Evolutionary conservation across 2,797 vertebrate genomes (phyloP), one percentile per base, ranked within the genome.

Genomic region (Chaetodon trifasciatus): DNA sequence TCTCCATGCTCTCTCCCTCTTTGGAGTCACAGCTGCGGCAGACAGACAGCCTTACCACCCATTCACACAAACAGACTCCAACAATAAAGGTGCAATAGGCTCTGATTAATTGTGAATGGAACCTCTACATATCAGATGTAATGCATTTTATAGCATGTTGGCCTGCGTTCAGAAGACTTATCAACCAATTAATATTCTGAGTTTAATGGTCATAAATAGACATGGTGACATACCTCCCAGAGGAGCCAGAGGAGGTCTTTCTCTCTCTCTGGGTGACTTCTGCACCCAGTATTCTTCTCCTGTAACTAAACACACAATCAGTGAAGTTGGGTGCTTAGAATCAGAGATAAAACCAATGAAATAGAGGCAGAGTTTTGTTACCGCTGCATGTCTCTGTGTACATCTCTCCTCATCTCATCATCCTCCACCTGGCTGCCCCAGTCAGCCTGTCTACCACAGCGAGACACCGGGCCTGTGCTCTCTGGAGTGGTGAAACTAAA

Each of bases 211-310:
- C 40, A 39, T 23, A 17, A 39, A 46, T 44, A 78, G 28, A 52
- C 12, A 21, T 0, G 17, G 0, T 9, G 10, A 47, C 57, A 2
- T 90, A 99, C 98, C 98, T 99, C 88, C 94, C 98, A 17, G 97
- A 97, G 1, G 98, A 98, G 91, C 96, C 98, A 24, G 96, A 97
- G 0, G 98, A 98, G 12, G 8, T 93, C 94, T 89, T 96, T 91
- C 81, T 97, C 93, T 95, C 98, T 93, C 96, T 96, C 91, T 93
- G 93, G 58, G 93, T 92, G 83, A 93, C 95, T 13, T 99, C 98
- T 79, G 94, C 93, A 72, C 96, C 95, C 65, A 98, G 94, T 61
- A 99, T 97, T 89, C 97, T 97, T 84, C 98, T 97, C 91, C 96
- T 98, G 83, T 98, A 99, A 68, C 98, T 99, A 90, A 70, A 91